Conservation (phyloP, 2,113 vertebrate genomes). For the Zosterops japonicus region DNA sequence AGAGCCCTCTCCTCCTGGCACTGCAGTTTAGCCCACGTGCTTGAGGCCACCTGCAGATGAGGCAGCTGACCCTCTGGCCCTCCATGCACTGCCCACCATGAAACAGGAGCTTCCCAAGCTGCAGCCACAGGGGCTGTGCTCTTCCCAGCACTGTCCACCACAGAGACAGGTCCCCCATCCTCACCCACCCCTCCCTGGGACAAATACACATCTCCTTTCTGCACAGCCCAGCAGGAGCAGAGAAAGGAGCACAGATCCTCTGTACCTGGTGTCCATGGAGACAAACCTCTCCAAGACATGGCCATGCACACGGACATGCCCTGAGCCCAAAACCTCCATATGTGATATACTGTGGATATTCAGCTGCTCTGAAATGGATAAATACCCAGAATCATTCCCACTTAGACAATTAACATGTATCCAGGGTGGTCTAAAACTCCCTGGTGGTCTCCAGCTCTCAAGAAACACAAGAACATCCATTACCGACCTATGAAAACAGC, state of each 20-base stretch:
- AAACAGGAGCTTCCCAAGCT: not conserved
- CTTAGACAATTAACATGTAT: not conserved
- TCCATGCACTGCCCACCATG: accelerated
- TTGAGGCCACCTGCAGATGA: not conserved
- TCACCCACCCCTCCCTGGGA: not conserved
- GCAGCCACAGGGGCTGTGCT: not conserved
- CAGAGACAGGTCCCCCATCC: not conserved
- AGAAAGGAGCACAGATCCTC: not conserved
- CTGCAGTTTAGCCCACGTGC: not conserved
- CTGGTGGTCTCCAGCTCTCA: not conserved
- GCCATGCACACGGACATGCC: not conserved
- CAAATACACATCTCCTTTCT: not conserved
- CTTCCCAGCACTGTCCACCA: not conserved
- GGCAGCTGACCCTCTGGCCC: not conserved
- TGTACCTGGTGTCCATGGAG: too few relatives aligned
- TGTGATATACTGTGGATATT: not conserved
- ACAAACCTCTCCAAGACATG: not conserved
- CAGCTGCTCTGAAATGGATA: not conserved
- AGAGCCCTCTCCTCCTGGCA: not conserved
- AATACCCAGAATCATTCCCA: not conserved
- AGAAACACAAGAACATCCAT: not conserved
- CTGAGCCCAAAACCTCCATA: accelerated
- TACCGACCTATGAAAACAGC: not conserved
- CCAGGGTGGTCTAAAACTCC: not conserved
- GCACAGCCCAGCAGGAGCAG: not conserved